Base-by-base conservation (phyloP, 2,888 invertebrate genomes). In the Halictus ligatus region DNA sequence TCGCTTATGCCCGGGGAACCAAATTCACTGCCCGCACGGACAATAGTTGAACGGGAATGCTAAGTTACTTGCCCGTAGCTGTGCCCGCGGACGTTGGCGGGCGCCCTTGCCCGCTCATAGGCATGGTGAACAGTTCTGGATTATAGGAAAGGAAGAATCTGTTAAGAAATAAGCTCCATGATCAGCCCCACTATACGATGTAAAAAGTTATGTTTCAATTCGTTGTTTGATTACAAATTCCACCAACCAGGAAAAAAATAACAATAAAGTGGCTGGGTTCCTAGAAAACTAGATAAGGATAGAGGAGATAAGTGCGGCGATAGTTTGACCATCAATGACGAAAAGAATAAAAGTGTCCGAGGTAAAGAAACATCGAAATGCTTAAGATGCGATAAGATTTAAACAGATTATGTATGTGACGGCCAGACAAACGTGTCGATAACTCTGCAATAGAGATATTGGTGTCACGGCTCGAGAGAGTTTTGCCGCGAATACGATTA, bases 341-440 rank as follows among this genome's bases (percentile, higher is more conserved):
- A 48, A 74, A 50, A 78, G 54, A 21, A 35, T n/a, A 10, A 12
- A 71, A 71, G 12, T n/a, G n/a, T 1, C 43, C 25, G 67, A 75
- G 40, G 25, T 46, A 76, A 46, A 50, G 71, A 58, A 60, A 64
- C 29, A 48, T 75, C 60, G 35, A 46, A 46, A 64, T 35, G 8
- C 0, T 73, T 13, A 15, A 35, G 75, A 78, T 54, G 67, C 5
- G 80, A 83, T 75, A 74, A 78, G 25, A 29, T 10, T n/a, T 7
- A 35, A 40, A 58, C 0, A 43, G 21, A 72, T 25, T 25, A n/a
- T 25, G 15, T 50, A 81, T 78, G 84, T 13, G 84, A 77, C 29
- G 75, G 77, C 3, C 43, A 72, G 35, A 58, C 79, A n/a, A 88
- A 84, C 46, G 35, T 67, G 43, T 87, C 84, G 77, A 81, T 78